phyloP scores from a whole-genome alignment of 1,140 invertebrate species.

The Scaptomyza montana region DNA sequence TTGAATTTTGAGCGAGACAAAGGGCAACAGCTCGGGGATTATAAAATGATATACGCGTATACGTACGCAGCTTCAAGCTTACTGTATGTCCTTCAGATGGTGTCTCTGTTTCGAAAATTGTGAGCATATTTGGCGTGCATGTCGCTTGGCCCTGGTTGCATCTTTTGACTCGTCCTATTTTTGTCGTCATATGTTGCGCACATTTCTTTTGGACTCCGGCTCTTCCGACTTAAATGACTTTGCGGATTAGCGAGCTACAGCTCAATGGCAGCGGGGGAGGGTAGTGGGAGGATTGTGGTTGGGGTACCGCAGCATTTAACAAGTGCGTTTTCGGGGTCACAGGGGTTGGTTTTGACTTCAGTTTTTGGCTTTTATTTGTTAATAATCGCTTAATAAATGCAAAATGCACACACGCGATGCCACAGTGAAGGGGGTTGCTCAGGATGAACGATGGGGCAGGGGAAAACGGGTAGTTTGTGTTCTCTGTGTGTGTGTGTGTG shows the following conservation, averaged over 20 bases:
- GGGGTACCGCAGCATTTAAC: slow-evolving; percentile 15
- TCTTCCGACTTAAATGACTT: slow-evolving; percentile 67
- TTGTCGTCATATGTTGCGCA: slow-evolving; percentile 77
- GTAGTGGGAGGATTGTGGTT: not conserved
- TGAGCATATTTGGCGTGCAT: slow-evolving; percentile 81
- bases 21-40: slow-evolving; percentile 65
- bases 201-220: slow-evolving; percentile 49
- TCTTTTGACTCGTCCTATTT: slow-evolving; percentile 26
- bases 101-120: slow-evolving; percentile 57
- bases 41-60: slow-evolving; percentile 59
- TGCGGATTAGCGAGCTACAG: slow-evolving; percentile 67
- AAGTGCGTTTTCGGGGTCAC: slow-evolving; percentile 38
- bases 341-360: slow-evolving; percentile 48
- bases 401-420: slow-evolving; percentile 72
- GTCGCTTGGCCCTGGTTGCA: slow-evolving; percentile 30
- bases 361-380: slow-evolving; percentile 66
- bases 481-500: not conserved
- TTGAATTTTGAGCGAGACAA: slow-evolving; percentile 71
- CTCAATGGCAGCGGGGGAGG: not conserved
- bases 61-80: not conserved
- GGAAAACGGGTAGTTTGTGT: not conserved
- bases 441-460: not conserved
- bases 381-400: slow-evolving; percentile 84
- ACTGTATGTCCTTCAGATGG: slow-evolving; percentile 1
- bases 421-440: slow-evolving; percentile 8